phyloP scores from a whole-genome alignment of 2,797 vertebrate species.

The Tapera naevia region DNA sequence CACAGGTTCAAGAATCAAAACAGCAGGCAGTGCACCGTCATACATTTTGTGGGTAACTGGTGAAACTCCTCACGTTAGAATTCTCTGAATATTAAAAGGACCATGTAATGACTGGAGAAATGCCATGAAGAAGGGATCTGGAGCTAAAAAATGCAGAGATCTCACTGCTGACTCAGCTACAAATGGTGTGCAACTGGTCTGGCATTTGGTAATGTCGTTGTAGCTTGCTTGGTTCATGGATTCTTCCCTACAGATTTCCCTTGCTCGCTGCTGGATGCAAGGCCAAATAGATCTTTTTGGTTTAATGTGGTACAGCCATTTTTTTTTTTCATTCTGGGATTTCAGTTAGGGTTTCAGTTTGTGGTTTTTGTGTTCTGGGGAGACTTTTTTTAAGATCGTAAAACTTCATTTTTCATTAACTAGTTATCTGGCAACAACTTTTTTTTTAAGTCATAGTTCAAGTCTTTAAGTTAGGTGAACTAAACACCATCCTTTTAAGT shows the following conservation, averaged over 20 bases:
- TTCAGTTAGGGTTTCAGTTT: background rate
- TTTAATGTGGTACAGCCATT: background rate
- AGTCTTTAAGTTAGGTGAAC: background rate
- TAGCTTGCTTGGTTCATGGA: background rate
- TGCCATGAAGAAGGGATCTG: background rate
- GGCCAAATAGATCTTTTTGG: background rate
- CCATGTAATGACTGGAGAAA: background rate
- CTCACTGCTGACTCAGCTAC: background rate
- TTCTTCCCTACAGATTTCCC: background rate
- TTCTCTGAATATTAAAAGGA: background rate
- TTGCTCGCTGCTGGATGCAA: background rate
- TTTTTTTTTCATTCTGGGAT: background rate
- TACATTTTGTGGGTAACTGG: background rate
- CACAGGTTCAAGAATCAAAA: background rate
- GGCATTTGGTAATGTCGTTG: background rate
- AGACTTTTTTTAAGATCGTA: background rate
- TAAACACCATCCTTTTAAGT: background rate
- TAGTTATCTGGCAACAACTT: background rate
- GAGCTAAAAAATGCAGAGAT: background rate
- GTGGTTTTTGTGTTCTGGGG: background rate
- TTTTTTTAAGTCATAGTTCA: background rate
- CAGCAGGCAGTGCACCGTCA: background rate
- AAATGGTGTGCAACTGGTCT: background rate
- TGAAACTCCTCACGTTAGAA: background rate
- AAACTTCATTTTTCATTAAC: conserved; percentile 35